These are phyloP conservation scores for Micronisus gabar DNA, from an alignment of 2,113 vertebrate genomes.

Conservation along the genomic window DNA sequence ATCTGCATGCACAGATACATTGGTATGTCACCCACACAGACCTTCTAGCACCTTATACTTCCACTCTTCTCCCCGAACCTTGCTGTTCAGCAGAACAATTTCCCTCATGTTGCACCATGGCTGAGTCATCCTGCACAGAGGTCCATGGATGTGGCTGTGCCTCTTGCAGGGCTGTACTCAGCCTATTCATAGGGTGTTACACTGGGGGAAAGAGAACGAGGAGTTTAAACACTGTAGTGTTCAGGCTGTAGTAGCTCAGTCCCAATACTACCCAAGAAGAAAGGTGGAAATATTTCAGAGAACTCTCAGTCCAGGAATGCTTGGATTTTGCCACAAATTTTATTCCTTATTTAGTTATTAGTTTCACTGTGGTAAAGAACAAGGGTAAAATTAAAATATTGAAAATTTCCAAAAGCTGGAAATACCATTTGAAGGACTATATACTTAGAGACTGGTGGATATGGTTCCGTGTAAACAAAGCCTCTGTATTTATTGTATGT, in stretches of 20 bases:
- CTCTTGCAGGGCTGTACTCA: not conserved
- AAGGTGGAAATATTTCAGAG: not conserved
- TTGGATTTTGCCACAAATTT: not conserved
- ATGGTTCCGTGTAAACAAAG: not conserved
- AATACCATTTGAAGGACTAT: not conserved
- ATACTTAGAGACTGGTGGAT: not conserved
- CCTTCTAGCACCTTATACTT: too few species aligned
- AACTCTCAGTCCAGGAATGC: not conserved
- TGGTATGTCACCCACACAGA: too few species aligned
- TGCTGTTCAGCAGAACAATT: not conserved
- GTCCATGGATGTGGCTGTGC: not conserved
- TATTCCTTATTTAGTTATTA: not conserved
- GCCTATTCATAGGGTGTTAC: not conserved
- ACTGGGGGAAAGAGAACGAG: not conserved
- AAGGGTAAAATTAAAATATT: not conserved
- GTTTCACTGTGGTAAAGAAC: not conserved
- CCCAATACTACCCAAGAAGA: not conserved
- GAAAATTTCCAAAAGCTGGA: not conserved
- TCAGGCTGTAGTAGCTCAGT: not conserved
- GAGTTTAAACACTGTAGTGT: not conserved
- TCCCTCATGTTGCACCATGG: not conserved
- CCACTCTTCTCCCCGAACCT: not conserved
- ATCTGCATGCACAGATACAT: too few species aligned
- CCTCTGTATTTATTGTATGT: not conserved
- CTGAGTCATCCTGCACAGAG: not conserved